Conservation (phyloP, 2,113 vertebrate genomes). For the Epinephelus lanceolatus region DNA sequence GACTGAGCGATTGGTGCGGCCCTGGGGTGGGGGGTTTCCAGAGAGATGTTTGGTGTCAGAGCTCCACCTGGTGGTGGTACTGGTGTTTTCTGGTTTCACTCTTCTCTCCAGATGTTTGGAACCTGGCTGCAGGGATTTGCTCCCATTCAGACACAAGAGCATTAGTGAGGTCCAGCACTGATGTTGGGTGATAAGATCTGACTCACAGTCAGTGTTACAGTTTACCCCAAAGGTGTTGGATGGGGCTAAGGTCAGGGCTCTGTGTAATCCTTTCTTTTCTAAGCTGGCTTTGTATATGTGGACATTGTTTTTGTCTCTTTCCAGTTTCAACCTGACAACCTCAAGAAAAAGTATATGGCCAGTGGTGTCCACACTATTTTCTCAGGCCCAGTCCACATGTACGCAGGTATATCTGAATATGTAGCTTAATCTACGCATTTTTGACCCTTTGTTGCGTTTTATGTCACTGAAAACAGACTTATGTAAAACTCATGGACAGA, state of each 20-base stretch:
- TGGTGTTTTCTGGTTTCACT: neutral
- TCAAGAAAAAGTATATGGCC: neutral
- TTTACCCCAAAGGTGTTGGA: neutral
- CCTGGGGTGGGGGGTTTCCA: neutral
- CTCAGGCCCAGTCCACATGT: too few species aligned
- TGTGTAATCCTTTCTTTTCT: neutral
- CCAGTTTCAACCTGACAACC: too few species aligned
- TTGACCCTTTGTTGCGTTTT: too few species aligned
- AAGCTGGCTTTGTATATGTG: neutral
- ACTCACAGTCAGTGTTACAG: neutral
- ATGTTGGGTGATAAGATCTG: neutral
- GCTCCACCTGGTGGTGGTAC: conserved; percentile 73
- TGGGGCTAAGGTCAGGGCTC: neutral
- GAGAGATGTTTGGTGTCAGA: conserved; percentile 41
- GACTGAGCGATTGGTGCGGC: neutral
- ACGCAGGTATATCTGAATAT: too few species aligned
- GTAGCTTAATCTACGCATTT: too few species aligned
- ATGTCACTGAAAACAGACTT: too few species aligned
- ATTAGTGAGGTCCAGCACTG: neutral
- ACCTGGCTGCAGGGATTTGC: neutral
- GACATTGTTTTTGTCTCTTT: too few species aligned
- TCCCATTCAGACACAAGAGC: neutral
- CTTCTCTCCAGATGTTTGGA: neutral
- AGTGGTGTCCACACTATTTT: neutral
- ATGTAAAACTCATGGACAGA: too few species aligned